Conservation (phyloP, 1,140 invertebrate genomes). For the Apis florea region DNA sequence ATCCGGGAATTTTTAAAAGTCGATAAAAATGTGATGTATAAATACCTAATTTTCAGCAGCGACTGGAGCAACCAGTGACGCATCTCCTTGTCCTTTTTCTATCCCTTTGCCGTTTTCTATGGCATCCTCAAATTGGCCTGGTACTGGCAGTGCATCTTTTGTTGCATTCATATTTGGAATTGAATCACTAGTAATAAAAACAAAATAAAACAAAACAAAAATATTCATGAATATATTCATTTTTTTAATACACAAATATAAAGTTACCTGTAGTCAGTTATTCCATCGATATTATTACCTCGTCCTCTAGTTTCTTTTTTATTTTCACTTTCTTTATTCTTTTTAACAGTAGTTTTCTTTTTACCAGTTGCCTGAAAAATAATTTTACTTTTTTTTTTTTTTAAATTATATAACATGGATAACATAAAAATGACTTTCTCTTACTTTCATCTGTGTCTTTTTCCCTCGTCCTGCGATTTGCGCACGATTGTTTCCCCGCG, state of each 20-base stretch:
- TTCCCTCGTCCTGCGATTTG: slow-evolving; percentile 73
- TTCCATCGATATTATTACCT: slow-evolving; percentile 71
- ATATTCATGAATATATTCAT: not conserved
- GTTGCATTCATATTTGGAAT: slow-evolving; percentile 64
- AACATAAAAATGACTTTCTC: not conserved
- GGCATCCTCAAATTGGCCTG: slow-evolving; percentile 72
- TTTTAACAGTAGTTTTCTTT: slow-evolving; percentile 75
- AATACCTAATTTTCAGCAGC: slow-evolving; percentile 63
- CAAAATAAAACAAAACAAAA: too few species aligned
- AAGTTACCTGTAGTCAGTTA: slow-evolving; percentile 72
- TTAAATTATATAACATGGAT: not conserved
- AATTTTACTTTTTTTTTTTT: not conserved
- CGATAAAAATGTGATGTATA: slow-evolving; percentile 49
- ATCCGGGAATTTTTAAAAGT: slow-evolving; percentile 69
- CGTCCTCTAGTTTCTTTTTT: slow-evolving; percentile 64
- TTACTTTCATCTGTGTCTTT: slow-evolving; percentile 79
- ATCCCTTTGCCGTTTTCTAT: slow-evolving; percentile 66
- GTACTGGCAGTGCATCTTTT: slow-evolving; percentile 66
- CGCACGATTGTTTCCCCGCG: slow-evolving; percentile 67
- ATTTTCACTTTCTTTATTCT: slow-evolving; percentile 75
- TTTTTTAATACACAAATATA: not conserved
- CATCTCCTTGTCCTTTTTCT: slow-evolving; percentile 73
- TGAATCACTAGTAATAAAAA: slow-evolving; percentile 61
- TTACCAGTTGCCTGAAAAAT: slow-evolving; percentile 71
- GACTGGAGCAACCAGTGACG: slow-evolving; percentile 56